Evolutionary conservation across 2,888 invertebrate genomes (phyloP).

Genomic region (Heliconius aoede): DNA sequence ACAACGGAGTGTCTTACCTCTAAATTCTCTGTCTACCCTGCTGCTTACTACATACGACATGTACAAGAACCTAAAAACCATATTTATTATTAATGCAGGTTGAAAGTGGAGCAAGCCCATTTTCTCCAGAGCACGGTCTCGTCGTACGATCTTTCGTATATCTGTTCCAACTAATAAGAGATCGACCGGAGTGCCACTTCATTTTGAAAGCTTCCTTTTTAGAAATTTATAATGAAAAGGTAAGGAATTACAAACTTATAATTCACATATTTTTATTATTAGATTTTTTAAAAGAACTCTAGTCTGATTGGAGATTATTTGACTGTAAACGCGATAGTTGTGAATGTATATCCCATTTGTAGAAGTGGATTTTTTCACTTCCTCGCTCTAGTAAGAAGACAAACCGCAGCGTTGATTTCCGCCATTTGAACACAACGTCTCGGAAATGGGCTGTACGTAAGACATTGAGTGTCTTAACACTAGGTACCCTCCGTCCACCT

Average conservation of each 20-base stretch:
- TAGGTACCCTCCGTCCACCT: no score
- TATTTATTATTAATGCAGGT: slow-evolving; percentile 75
- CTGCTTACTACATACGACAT: background rate
- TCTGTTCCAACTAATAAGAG: slow-evolving; percentile 92
- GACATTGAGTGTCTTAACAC: no score
- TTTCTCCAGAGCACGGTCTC: slow-evolving; percentile 91
- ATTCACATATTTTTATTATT: no score
- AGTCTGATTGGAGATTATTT: background rate
- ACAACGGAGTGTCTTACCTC: background rate
- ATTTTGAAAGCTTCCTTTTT: slow-evolving; percentile 95
- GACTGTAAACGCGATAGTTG: no score
- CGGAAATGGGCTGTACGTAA: no score
- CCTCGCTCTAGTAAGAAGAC: no score
- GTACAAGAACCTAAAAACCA: background rate
- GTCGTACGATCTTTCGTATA: slow-evolving; percentile 96
- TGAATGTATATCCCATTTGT: no score
- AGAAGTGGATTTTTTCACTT: no score
- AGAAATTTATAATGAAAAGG: slow-evolving; percentile 99
- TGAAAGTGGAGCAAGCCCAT: slow-evolving; percentile 85
- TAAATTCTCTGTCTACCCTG: background rate
- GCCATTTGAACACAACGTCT: no score
- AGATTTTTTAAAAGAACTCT: no score
- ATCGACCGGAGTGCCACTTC: slow-evolving; percentile 90
- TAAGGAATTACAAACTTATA: slow-evolving; percentile 62
- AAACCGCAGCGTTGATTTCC: no score